Base-by-base conservation (phyloP, 2,113 vertebrate genomes). In the Bambusicola thoracicus region DNA sequence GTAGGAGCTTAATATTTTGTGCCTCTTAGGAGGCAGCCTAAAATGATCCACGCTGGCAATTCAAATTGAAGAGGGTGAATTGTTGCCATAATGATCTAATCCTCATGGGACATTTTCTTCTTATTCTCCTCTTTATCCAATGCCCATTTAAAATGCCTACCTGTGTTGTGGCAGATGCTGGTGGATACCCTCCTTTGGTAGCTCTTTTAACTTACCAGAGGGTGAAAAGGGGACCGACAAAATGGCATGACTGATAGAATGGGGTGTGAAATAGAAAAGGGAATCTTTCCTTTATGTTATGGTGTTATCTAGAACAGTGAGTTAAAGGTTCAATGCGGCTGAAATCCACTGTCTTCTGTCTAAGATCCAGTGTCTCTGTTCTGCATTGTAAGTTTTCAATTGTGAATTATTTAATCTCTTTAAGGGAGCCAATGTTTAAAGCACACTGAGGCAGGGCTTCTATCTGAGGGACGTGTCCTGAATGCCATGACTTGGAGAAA, bases 241-340 rank as follows among this genome's bases (percentile, higher is more conserved):
- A 69, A 7, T 41, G 34, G 21, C 29, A 8, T 30, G 38, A 55
- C 0, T 0, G 24, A 48, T 58, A 20, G 51, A 29, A 29, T 5
- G 69, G 79, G 66, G 11, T 30, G 27, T 15, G 72, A 78, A 78
- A 51, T 19, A 15, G 38, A 19, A 22, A 81, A 48, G 34, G 34
- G 10, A 15, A 6, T 25, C 4, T 41, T 92, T 46, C 20, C 32
- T 78, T 74, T 18, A 3, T 67, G 56, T 18, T 85, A 1, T 4
- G 70, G 13, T 49, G 46, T 4, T 49, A 41, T 14, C 38, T 68
- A 34, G 51, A 72, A 19, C 13, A 30, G 25, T 19, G 13, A 55
- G 24, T 44, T 72, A 6, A 2, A 81, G 65, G 25, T 36, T 91
- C 30, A 17, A 0, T 22, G 8, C 4, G 16, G 34, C 40, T 34